phyloP scores from a whole-genome alignment of 2,797 vertebrate genomes.

The Phaenicophaeus curvirostris region DNA sequence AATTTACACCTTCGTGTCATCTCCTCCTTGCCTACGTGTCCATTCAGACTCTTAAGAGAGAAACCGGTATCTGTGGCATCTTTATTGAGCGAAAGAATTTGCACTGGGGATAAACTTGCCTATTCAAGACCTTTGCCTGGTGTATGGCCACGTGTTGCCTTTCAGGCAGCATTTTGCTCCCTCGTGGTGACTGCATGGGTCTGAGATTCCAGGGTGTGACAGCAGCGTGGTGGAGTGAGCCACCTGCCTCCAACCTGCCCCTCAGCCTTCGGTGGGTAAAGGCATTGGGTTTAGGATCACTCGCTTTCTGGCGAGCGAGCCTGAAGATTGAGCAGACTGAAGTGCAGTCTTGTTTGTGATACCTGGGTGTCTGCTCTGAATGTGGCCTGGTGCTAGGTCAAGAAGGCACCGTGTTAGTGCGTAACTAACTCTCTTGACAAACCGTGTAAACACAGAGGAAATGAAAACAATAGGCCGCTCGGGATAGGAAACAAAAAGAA shows the following conservation, averaged over 20 bases:
- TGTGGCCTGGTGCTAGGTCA: neutral
- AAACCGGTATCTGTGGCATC: neutral
- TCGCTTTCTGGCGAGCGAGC: neutral
- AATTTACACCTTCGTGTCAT: neutral
- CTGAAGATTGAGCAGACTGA: neutral
- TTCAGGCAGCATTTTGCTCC: neutral
- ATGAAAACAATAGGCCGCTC: neutral
- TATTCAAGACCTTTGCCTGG: neutral
- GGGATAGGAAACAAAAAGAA: neutral
- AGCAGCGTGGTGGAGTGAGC: neutral
- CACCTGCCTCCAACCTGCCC: neutral
- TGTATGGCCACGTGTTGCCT: accelerated
- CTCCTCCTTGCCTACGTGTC: neutral
- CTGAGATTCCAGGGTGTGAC: neutral
- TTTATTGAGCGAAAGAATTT: neutral
- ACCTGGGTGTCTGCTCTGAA: neutral
- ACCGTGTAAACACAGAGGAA: neutral
- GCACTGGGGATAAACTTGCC: neutral
- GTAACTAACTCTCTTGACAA: neutral
- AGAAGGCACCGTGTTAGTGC: neutral
- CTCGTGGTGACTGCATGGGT: neutral
- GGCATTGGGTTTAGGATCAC: accelerated
- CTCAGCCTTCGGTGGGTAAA: neutral
- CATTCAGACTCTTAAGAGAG: neutral
- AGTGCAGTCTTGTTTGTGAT: neutral